Base-by-base conservation (phyloP, 2,113 vertebrate species). In the Columba livia region DNA sequence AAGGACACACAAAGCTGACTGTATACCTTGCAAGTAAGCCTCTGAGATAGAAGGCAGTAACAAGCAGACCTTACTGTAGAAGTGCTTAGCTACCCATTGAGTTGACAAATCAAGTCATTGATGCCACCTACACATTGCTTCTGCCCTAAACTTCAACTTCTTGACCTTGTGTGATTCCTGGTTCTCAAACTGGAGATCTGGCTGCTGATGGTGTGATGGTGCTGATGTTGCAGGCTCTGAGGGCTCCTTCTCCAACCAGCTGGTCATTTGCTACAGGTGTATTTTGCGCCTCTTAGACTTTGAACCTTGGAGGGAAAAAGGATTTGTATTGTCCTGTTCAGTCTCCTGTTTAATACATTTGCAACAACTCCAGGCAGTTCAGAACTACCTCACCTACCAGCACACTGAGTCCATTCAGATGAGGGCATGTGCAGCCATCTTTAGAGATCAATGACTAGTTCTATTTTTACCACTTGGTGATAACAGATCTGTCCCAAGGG, bases 1-100 rank as follows among this genome's bases (percentile, higher is more conserved):
- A 93, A 95, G 65, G 88, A 72, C 69, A 81, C 47, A 28, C 61
- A 94, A 90, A 90, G 40, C 18, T 86, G 71, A 78, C 38, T 25
- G 4, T 38, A 56, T 3, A 48, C 40, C 56, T 85, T 78, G 72
- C 26, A 78, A 90, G 25, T 40, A 64, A 95, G 64, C 71, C 79
- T 89, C 83, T 51, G n/a, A 77, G 31, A 28, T 20, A 90, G 79
- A 60, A 86, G 61, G 47, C 32, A 79, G 29, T 72, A 90, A 81
- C 16, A 62, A 32, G 26, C 60, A 83, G 64, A 70, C 15, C 29
- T 85, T 32, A 28, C 28, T 28, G 11, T 19, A 36, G 64, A 85
- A 64, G 17, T 75, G 65, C 51, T 40, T 29, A 58, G 42, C 38
- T 65, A 67, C 26, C 58, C 34, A 44, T 1, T 57, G 11, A 75